Evolutionary conservation across 2,888 invertebrate species (phyloP), one percentile per base, ranked within the genome.

Genomic region (Pyrrhosoma nymphula): DNA sequence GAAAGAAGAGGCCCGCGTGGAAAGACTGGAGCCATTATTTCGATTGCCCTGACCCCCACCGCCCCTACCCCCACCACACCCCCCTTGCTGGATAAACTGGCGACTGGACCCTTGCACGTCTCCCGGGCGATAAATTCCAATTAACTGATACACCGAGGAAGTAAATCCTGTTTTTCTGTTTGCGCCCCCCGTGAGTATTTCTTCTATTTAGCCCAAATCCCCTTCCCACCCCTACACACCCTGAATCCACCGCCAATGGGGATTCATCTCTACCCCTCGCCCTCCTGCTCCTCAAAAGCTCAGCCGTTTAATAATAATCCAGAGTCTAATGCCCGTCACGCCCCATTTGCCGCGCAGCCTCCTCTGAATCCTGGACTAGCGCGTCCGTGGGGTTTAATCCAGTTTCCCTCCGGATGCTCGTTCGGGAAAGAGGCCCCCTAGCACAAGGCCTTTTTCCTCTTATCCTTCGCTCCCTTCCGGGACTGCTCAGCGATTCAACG

Each of bases 81-180:
- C 16, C 35, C 35, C 35, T 18, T 18, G 16, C 82, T 30, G 82
- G 82, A 82, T 82, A 35, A 82, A 82, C 82, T 30, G 35, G 82
- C 30, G 35, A 82, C 82, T 35, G 82, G 82, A 3, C 82, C 82
- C 82, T 82, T 12, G 82, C 30, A 82, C 82, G 82, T 35, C 82
- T 35, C 35, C 35, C 14, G 4, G 35, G 82, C 82, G 82, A 82
- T 82, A 82, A 82, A 82, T 82, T 82, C 82, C 16, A 82, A 82
- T 82, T 82, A 82, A 82, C 82, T 82, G 82, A 0, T 14, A 82
- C 82, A 82, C 82, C 35, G 82, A 82, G 82, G 35, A 30, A 60
- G 82, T 82, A 82, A 82, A 82, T 82, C 82, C 82, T 82, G 30
- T 82, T 82, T 60, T 82, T 82, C 82, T 82, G 82, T 82, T 82